Base-by-base conservation (phyloP, 2,113 vertebrate genomes). In the Engraulis encrasicolus region DNA sequence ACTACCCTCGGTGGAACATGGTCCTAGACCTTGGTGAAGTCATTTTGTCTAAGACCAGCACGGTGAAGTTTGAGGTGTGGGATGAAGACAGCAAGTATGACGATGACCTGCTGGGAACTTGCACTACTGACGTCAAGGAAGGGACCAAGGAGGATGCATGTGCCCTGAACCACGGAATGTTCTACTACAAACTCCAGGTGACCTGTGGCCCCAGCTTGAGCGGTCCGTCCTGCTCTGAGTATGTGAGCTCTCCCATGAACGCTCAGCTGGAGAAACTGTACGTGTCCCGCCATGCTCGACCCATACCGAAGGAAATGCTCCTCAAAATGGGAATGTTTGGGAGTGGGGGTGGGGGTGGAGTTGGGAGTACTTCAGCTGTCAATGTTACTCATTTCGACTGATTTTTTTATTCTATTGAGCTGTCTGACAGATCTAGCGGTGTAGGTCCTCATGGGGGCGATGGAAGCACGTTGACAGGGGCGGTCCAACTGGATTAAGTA, bases 1-100 rank as follows among this genome's bases (percentile, higher is more conserved):
- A 97, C 87, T 36, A 94, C 78, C 97, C 96, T 0, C 11, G 1
- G 34, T 98, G 96, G 96, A 1, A 0, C 0, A 5, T 0, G 0
- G 34, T 6, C 2, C 27, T 95, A 0, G 91, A 96, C 83, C 84
- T 96, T 0, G 94, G 94, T 9, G 0, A 87, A 0, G 84, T 91
- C 36, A 45, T 93, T 5, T 6, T 97, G 45, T 27, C 88, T 0
- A 19, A 52, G 0, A 83, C n/a, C 0, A 54, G 50, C 0, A 86
- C 15, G 7, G 74, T 97, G 23, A 92, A 78, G 81, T 90, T 97
- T 5, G 94, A 98, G 89, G 95, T 96, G 34, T 98, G 96, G 96
- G 97, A 97, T 2, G 52, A 93, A 48, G 97, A 98, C 90, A 61
- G 0, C 38, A 89, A 85, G 4, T 96, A 93, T 89, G 91, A 97